These are phyloP conservation scores for Zygogramma bicolorata DNA, from an alignment of 2,888 invertebrate species.

Conservation along the genomic window DNA sequence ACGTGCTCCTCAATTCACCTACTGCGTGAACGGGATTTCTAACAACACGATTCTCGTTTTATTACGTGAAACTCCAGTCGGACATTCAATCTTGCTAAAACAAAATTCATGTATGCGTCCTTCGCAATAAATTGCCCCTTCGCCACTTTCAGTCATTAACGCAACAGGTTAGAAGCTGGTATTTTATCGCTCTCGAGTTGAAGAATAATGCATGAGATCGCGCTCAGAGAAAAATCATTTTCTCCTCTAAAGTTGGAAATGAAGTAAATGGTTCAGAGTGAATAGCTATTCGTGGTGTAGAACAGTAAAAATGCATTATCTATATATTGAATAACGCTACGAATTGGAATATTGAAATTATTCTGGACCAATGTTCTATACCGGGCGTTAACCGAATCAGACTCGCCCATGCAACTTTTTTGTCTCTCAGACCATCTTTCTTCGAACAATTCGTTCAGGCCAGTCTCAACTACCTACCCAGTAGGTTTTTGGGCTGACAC, in stretches of 20 bases:
- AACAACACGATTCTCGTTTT: neutral
- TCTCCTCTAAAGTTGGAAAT: neutral
- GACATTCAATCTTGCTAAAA: conserved; percentile 30
- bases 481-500: too few relatives aligned
- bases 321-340: too few relatives aligned
- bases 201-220: conserved; percentile 27
- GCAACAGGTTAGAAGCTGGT: conserved; percentile 28
- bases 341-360: too few relatives aligned
- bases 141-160: conserved; percentile 29
- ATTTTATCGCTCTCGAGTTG: conserved; percentile 15
- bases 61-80: neutral
- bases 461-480: too few relatives aligned
- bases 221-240: neutral
- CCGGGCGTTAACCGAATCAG: too few relatives aligned
- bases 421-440: too few relatives aligned
- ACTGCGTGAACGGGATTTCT: too few relatives aligned
- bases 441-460: too few relatives aligned
- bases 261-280: neutral
- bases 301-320: neutral
- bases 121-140: conserved; percentile 29
- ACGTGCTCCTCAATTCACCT: too few relatives aligned
- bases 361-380: too few relatives aligned
- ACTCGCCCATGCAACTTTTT: too few relatives aligned
- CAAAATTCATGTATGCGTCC: conserved; percentile 37
- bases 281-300: neutral